Conservation (phyloP, 2,113 vertebrate genomes). For the Neodontobutis hainanensis region DNA sequence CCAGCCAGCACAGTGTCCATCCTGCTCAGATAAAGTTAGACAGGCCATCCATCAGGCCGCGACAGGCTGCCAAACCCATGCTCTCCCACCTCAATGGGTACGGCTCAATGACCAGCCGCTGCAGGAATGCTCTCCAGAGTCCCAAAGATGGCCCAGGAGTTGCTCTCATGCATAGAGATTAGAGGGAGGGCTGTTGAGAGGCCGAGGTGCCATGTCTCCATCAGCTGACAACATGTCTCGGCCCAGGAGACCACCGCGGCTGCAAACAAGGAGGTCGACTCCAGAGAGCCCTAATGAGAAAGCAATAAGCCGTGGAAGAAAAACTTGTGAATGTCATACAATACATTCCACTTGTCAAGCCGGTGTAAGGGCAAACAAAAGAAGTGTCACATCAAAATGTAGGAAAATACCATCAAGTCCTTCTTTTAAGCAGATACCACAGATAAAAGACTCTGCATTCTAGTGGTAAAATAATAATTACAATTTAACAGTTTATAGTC, state of each 20-base stretch:
- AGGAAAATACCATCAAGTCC: conserved; percentile 6
- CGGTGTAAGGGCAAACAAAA: conserved; percentile 39
- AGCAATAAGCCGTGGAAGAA: conserved; percentile 47
- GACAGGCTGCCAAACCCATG: conserved; percentile 56
- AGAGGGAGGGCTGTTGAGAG: conserved; percentile 51
- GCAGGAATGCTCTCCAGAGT: conserved; percentile 67
- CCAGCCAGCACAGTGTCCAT: conserved; percentile 68
- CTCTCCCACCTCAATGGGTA: conserved; percentile 50
- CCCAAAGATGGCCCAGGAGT: conserved; percentile 59
- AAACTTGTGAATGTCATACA: conserved; percentile 43
- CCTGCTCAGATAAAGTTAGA: conserved; percentile 74
- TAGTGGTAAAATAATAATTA: too few species aligned
- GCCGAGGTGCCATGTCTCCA: conserved; percentile 45
- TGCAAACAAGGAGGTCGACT: conserved; percentile 36
- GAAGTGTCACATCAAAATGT: conserved; percentile 16
- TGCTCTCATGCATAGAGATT: conserved; percentile 50
- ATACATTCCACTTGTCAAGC: conserved; percentile 60
- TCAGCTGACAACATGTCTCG: conserved; percentile 43
- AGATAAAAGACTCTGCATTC: too few species aligned
- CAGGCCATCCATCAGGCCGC: conserved; percentile 76
- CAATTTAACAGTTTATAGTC: too few species aligned
- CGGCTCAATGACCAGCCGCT: conserved; percentile 52
- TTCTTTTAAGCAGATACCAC: neutral
- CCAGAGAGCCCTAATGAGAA: conserved; percentile 43
- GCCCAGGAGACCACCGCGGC: conserved; percentile 59